Base-by-base conservation (phyloP, 1,140 invertebrate species). In the Heterodera carotae region DNA sequence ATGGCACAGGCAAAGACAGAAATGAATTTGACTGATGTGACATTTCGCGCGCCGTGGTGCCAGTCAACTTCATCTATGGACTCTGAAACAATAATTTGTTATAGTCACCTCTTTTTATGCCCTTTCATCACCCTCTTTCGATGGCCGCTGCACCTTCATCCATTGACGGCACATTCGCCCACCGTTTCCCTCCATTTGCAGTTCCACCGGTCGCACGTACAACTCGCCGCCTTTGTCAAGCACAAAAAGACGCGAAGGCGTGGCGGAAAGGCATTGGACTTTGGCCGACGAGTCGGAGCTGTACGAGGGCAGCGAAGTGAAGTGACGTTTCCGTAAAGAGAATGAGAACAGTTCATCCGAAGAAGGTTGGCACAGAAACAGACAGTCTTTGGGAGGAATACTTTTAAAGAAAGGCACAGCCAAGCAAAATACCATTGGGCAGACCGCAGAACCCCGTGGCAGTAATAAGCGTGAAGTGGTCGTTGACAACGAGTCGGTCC, bases 361-460 rank as follows among this genome's bases (percentile, higher is more conserved):
- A 27, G 81, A 76, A 12, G 78, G 78, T 36, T 81, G 78, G 36
- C 78, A 82, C 27, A 79, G 67, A 34, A 39, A 81, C 10, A 79
- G 43, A n/a, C 31, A 73, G 64, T 79, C 78, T 78, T n/a, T n/a
- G n/a, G n/a, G 79, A 29, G 59, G 59, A 78, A 43, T 43, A 8
- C 12, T 39, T 43, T 43, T 43, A 43, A 43, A 43, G 6, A 43
- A 43, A n/a, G n/a, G n/a, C n/a, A n/a, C n/a, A n/a, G n/a, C n/a
- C n/a, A n/a, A n/a, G n/a, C n/a, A n/a, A n/a, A n/a, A 77, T 27
- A 84, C 82, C 80, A 43, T 82, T 83, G 27, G 78, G 27, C 3
- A 75, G 66, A 8, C 83, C 81, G 29, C 66, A 36, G 56, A 84
- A 82, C 31, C 78, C 83, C 15, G 76, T 43, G 34, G 81, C 81